phyloP scores from a whole-genome alignment of 2,113 vertebrate species.

The Platysternon megacephalum region DNA sequence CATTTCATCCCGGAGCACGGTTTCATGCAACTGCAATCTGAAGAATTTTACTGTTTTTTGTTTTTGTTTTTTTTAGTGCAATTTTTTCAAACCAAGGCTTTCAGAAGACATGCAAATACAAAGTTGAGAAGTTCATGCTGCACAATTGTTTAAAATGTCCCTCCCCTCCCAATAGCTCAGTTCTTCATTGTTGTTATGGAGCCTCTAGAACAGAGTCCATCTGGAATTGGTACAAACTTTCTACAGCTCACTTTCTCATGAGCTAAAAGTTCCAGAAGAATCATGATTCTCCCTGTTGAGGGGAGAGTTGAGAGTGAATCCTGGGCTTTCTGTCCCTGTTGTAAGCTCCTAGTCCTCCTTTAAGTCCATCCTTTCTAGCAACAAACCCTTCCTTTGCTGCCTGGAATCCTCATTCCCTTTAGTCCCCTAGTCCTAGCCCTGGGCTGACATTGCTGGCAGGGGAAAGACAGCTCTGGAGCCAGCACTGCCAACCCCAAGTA shows the following conservation, averaged over 20 bases:
- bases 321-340: background rate
- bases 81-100: slow-evolving; percentile 2
- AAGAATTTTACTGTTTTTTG: background rate
- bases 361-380: background rate
- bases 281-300: background rate
- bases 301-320: background rate
- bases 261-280: background rate
- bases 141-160: background rate
- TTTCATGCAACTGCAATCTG: slow-evolving; percentile 22
- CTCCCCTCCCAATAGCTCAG: background rate
- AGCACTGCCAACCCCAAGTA: too few species aligned
- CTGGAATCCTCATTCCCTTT: too few species aligned
- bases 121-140: slow-evolving; percentile 49
- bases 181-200: background rate
- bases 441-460: too few species aligned
- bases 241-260: background rate
- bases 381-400: too few species aligned
- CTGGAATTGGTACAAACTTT: background rate
- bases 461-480: too few species aligned
- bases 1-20: background rate
- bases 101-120: slow-evolving; percentile 49
- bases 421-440: too few species aligned
- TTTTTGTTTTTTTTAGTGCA: slow-evolving; percentile 30
- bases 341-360: background rate
- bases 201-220: background rate